A percentile compares a stretch with the other conserved stretches of the same genome.
These are phyloP conservation scores for Listrodromus nycthemerus DNA, from an alignment of 2,888 invertebrate species.

Conservation along the genomic window DNA sequence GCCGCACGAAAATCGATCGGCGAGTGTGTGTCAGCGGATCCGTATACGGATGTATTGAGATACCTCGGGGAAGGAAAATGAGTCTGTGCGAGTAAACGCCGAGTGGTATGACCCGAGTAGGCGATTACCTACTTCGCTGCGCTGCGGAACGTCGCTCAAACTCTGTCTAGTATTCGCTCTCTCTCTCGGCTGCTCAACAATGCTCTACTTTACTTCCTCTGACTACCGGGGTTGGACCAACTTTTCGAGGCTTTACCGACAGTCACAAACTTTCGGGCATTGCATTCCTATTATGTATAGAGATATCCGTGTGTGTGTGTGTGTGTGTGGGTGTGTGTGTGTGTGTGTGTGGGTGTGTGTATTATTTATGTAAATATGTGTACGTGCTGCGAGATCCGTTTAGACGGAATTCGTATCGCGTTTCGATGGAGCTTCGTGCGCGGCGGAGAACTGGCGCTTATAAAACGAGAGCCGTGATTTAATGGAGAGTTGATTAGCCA, in stretches of 20 bases:
- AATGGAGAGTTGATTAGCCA: slow-evolving; percentile 12
- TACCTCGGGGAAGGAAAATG: neutral
- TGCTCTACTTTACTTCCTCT: slow-evolving; percentile 13
- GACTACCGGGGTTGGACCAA: slow-evolving; percentile 23
- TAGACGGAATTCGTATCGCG: slow-evolving; percentile 1
- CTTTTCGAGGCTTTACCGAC: slow-evolving; percentile 28
- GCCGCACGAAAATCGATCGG: slow-evolving; percentile 25
- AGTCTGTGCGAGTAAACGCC: slow-evolving; percentile 20
- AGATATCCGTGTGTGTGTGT: too few relatives aligned
- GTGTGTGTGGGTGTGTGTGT: too few relatives aligned
- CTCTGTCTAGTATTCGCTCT: neutral
- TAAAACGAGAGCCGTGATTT: neutral
- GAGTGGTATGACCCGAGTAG: slow-evolving; percentile 51
- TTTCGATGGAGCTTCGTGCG: neutral
- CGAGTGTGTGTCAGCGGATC: neutral
- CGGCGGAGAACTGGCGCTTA: slow-evolving; percentile 1
- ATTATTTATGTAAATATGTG: neutral
- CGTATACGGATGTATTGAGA: neutral
- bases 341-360: neutral
- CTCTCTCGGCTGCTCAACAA: slow-evolving; percentile 16
- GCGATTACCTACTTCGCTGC: slow-evolving; percentile 56
- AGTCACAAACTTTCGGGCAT: slow-evolving; percentile 35
- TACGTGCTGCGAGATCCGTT: neutral
- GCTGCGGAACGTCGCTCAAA: slow-evolving; percentile 48
- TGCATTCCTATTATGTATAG: neutral